These are phyloP conservation scores for Apis mellifera DNA, from an alignment of 1,140 invertebrate species.

Conservation along the genomic window DNA sequence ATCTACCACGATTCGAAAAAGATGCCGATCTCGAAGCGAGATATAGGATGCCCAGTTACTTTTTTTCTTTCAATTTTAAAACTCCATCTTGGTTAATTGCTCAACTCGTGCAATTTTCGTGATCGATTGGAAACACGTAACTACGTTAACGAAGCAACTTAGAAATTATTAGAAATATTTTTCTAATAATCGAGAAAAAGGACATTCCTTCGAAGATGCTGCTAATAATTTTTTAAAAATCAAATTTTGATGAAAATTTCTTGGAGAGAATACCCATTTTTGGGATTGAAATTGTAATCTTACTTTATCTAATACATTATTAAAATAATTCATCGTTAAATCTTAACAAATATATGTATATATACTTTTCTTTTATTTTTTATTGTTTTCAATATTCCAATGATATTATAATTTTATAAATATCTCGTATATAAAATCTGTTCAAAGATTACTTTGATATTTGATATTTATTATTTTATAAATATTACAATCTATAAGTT, in stretches of 20 bases:
- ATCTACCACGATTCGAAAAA: not conserved
- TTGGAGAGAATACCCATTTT: too few species aligned
- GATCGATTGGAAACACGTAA: not conserved
- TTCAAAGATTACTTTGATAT: too few species aligned
- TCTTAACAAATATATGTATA: too few species aligned
- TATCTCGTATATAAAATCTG: too few species aligned
- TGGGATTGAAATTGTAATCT: too few species aligned
- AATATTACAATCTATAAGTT: too few species aligned
- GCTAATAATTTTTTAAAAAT: not conserved
- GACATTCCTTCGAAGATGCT: not conserved
- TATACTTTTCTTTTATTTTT: too few species aligned
- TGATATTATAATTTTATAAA: too few species aligned
- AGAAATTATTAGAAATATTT: not conserved
- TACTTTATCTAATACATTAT: too few species aligned
- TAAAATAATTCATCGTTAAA: too few species aligned
- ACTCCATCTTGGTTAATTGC: not conserved
- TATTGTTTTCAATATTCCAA: too few species aligned
- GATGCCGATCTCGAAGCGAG: not conserved
- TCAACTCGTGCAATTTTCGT: not conserved
- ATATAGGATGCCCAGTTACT: not conserved
- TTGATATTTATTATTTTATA: too few species aligned
- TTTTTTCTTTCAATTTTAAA: conserved; percentile 1
- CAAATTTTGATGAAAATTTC: not conserved
- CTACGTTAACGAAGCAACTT: not conserved
- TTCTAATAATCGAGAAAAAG: not conserved